Evolutionary conservation across 2,888 invertebrate species (phyloP), one percentile per base, ranked within the genome.

Genomic region (Sepiola atlantica): DNA sequence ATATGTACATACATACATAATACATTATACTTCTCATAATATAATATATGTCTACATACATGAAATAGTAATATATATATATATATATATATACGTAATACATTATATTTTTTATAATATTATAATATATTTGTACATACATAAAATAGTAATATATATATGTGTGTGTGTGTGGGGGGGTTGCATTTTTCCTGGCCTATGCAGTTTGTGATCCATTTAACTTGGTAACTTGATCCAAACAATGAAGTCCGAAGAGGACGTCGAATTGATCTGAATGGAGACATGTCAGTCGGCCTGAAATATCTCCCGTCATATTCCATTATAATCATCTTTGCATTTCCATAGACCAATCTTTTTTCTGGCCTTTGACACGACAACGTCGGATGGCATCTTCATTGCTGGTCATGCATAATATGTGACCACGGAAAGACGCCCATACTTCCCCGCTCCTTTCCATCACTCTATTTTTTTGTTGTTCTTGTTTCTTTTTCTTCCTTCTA

Each of bases 221-320:
- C 77, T 12, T 77, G 16, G 77, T 77, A 77, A 77, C n/a, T 16
- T 77, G 77, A 77, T 77, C 77, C 77, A 77, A 45, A 77, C 77
- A 77, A 77, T 77, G 24, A 28, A 61, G 28, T 61, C 77, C 45
- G 45, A 45, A 14, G n/a, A 77, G n/a, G 77, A 77, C n/a, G 32
- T 12, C 77, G 32, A 77, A n/a, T 77, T 77, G 77, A 77, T n/a
- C n/a, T 77, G 77, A 77, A n/a, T 16, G 77, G 77, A 77, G 77
- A 77, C 77, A 77, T 77, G 77, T 77, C 77, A 77, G 77, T 77
- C n/a, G 77, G 16, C 77, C 77, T n/a, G n/a, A 77, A 77, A 77
- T 77, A 32, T 77, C n/a, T 45, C 77, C 32, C 32, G 77, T 77
- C 77, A 77, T 77, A 6, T 77, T 18, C 77, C n/a, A 77, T 77